Base-by-base conservation (phyloP, 2,888 invertebrate species). In the Drosophila siamana region DNA sequence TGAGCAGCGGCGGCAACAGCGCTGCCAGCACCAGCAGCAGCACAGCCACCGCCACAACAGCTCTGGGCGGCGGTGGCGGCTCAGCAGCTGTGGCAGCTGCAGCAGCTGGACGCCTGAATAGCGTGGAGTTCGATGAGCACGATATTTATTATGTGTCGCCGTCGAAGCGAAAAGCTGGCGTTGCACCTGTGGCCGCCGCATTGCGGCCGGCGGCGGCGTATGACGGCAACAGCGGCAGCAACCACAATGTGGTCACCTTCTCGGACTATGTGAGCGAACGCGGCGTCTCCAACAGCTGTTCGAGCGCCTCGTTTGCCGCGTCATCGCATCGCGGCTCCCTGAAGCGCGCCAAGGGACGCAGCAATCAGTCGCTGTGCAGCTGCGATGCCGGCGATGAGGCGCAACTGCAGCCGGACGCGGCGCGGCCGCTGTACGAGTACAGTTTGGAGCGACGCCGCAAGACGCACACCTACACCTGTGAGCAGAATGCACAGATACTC, bases 391-490 rank as follows among this genome's bases (percentile, higher is more conserved):
- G 92, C 47, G 91, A 89, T 2, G 92, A 91, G 64, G 90, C 91
- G 11, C 91, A 92, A 75, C 84, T 92, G 43, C 90, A 91, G 71
- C 92, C 91, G 62, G 89, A 92, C 85, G 91, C 91, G 4, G 83
- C 90, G 13, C 85, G 92, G 48, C 92, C 92, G 40, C 74, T 92
- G 13, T 92, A 91, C 75, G 93, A 93, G 74, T 93, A 92, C 78
- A 93, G 93, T 75, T 83, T 93, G 83, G 94, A 94, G 87, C 88
- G 92, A 9, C 90, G 91, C 38, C 90, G 90, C 60, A 91, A 91
- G 76, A 90, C 92, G 55, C 93, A 93, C 83, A 92, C 93, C 33
- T 93, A 93, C 82, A 92, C 91, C 61, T 93, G 93, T 85, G 93
- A 93, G 76, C 93, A 93, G 76, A 93, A 93, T 75, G 92, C 93